Evolutionary conservation across 2,797 vertebrate genomes (phyloP).

Genomic region (Numenius phaeopus): DNA sequence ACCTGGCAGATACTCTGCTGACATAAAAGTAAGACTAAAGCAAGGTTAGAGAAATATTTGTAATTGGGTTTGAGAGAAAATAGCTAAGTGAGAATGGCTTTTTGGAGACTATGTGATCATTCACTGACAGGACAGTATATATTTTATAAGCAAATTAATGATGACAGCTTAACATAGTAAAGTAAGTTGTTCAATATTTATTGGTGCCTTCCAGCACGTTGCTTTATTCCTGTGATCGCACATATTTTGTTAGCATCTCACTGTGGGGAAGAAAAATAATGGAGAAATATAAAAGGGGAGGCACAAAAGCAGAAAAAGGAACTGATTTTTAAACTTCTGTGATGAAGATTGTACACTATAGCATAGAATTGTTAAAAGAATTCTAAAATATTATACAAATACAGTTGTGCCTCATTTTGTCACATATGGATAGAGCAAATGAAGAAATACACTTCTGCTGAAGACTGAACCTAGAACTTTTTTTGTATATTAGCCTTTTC

Average conservation of each 20-base stretch:
- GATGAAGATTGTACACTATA: slow-evolving; percentile 4
- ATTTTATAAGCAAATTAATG: not conserved
- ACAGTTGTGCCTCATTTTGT: slow-evolving; percentile 27
- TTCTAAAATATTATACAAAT: slow-evolving; percentile 8
- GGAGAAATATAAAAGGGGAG: not conserved
- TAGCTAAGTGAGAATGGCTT: not conserved
- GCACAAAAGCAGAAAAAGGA: not conserved
- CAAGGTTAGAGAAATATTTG: not conserved
- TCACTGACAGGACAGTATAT: not conserved
- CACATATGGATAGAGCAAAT: not conserved
- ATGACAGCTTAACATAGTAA: not conserved
- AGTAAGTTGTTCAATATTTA: not conserved
- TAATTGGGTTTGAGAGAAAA: not conserved
- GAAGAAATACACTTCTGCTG: not conserved
- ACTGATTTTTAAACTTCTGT: slow-evolving; percentile 34
- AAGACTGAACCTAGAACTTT: not conserved
- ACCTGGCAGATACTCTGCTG: not conserved
- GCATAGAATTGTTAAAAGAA: slow-evolving; percentile 49
- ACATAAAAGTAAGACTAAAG: not conserved
- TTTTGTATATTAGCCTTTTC: not conserved
- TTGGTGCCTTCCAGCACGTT: not conserved
- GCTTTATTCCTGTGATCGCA: not conserved
- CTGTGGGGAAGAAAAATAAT: slow-evolving; percentile 1
- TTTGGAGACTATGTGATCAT: not conserved
- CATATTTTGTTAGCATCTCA: not conserved